Evolutionary conservation across 1,140 invertebrate genomes (phyloP), one percentile per base, ranked within the genome.

Genomic region (Brachionus plicatilis): DNA sequence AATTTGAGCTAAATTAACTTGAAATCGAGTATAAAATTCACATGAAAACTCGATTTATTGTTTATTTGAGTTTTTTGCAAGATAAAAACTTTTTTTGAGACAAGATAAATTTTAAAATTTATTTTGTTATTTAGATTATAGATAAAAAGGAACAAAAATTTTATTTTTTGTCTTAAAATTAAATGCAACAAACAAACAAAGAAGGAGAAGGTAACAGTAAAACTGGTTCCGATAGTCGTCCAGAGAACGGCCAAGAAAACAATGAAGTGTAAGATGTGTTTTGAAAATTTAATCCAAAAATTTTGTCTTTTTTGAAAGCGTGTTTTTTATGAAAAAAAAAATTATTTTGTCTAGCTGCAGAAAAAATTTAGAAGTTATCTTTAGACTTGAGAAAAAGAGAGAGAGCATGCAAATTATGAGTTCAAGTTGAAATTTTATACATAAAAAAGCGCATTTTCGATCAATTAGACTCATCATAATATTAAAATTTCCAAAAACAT

Each of bases 351-450:
- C 17, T 41, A 72, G 68, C 68, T 72, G 68, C 68, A 72, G 68
- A 72, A n/a, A 33, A 8, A n/a, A 33, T 12, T 68, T 27, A 60
- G 20, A 27, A 60, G n/a, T 20, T 60, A 60, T 60, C 53, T 60
- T 60, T 60, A 60, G 20, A 60, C 53, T 60, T 60, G 9, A 24
- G 53, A 60, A 9, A 60, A 24, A 60, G 53, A 60, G 20, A 60
- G 53, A 60, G 53, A 60, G 53, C 53, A 60, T 60, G 53, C 53
- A 20, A 68, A 68, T 68, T 72, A 24, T 20, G 68, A 43, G 68
- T 72, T 72, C 68, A 72, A 72, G 68, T 72, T 72, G 24, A 72
- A 72, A 72, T 72, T 41, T 43, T 43, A 43, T 43, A 72, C 68
- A 72, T 72, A 72, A 68, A 68, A 72, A 41, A 72, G 68, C 37